Base-by-base conservation (phyloP, 2,888 invertebrate genomes). In the Noctua janthe region DNA sequence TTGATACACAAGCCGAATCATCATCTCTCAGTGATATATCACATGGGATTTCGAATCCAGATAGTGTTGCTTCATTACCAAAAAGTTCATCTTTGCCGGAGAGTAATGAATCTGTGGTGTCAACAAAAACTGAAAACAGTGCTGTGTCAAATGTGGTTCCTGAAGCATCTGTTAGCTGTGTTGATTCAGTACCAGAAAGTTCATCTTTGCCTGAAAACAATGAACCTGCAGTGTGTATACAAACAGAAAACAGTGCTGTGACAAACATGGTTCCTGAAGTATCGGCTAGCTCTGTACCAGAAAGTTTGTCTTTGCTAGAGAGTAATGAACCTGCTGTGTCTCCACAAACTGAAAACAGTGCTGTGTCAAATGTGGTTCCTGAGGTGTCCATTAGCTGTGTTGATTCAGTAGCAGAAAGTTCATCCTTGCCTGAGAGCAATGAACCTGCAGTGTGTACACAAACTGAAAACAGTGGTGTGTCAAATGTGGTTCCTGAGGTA, bases 41-140 rank as follows among this genome's bases (percentile, higher is more conserved):
- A 66, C 64, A 73, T 70, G 69, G 49, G 64, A 83, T 87, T 89
- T 89, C 85, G 84, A 91, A 91, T 83, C 90, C 87, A 81, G 90
- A 88, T 79, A 88, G 86, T 91, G 89, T 90, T 84, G 87, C 90
- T 76, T 83, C 87, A 85, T 85, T 88, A 83, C 91, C 92, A 82
- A 89, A 91, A 77, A 93, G 91, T 91, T 91, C 92, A 80, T 76
- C 72, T 66, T 35, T 83, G 56, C 59, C 81, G 54, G 82, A 79
- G 74, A 62, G 56, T 86, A 72, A 69, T 70, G 84, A 86, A 62
- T 74, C 73, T 13, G 76, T 75, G 66, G 86, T 86, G 71, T 78
- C 82, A 74, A 81, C 75, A 76, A 82, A 84, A 84, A 62, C 80
- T 72, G 82, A 86, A 78, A 80, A 81, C n/a, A 85, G 72, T 81